Evolutionary conservation across 1,140 invertebrate species (phyloP).

Genomic region (Drosophila setifemur): DNA sequence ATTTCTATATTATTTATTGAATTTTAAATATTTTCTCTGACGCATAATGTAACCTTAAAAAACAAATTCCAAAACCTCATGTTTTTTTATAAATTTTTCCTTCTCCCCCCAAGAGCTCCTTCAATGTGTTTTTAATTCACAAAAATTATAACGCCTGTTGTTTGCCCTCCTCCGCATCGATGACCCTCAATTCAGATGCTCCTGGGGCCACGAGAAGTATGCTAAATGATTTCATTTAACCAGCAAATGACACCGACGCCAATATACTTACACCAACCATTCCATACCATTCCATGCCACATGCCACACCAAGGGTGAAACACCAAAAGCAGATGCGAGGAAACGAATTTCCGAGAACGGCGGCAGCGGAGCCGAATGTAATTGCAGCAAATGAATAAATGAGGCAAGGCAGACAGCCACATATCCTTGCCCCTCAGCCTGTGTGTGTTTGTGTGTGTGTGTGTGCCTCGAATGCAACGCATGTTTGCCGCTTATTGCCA

Average conservation of each 20-base stretch:
- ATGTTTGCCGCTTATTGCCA: slow-evolving; percentile 59
- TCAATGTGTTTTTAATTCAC: background rate
- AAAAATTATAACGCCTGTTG: background rate
- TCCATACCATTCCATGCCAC: too few relatives aligned
- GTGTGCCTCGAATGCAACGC: slow-evolving; percentile 56
- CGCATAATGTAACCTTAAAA: too few relatives aligned
- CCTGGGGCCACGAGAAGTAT: slow-evolving; percentile 50
- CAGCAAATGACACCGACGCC: slow-evolving; percentile 39
- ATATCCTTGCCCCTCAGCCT: background rate
- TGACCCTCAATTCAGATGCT: too few relatives aligned
- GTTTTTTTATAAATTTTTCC: too few relatives aligned
- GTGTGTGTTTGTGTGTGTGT: background rate
- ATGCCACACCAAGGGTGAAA: background rate
- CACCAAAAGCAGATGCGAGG: slow-evolving; percentile 12
- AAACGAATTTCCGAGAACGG: too few relatives aligned
- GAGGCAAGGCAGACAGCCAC: slow-evolving; percentile 5
- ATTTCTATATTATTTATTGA: too few relatives aligned
- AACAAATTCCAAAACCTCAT: too few relatives aligned
- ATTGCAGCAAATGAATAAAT: slow-evolving; percentile 78
- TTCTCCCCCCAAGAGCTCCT: too few relatives aligned
- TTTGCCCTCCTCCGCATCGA: background rate
- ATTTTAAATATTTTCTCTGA: too few relatives aligned
- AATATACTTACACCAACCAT: slow-evolving; percentile 23
- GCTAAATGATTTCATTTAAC: slow-evolving; percentile 65
- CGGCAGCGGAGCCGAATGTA: slow-evolving; percentile 50